These are phyloP conservation scores for Drosophila fungiperda DNA, from an alignment of 2,888 invertebrate genomes.

Conservation along the genomic window DNA sequence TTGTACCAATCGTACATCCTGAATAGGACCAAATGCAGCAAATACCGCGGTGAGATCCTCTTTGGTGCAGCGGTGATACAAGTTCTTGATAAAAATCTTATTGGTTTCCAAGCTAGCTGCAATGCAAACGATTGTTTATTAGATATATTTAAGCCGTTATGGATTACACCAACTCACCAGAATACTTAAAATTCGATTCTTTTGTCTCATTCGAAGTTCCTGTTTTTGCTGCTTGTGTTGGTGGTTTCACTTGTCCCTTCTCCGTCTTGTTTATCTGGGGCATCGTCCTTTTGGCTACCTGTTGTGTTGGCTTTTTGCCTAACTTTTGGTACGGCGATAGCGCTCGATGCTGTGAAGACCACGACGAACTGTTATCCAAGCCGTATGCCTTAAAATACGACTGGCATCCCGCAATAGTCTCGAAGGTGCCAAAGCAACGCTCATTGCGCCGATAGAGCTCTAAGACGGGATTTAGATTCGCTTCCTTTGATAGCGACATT, in stretches of 20 bases:
- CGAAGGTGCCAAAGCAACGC: conserved; percentile 80
- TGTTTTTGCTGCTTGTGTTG: background rate
- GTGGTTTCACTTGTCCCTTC: conserved; percentile 11
- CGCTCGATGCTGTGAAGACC: background rate
- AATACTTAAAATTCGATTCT: conserved; percentile 57
- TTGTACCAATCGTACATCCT: conserved; percentile 93
- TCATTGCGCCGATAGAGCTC: conserved; percentile 83
- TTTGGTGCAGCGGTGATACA: conserved; percentile 89
- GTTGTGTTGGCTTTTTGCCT: conserved; percentile 14
- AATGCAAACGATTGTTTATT: background rate
- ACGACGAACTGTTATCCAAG: background rate
- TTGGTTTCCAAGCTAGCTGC: conserved; percentile 90
- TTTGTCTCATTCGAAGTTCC: conserved; percentile 25
- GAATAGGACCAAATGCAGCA: conserved; percentile 89
- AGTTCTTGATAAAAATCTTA: conserved; percentile 95
- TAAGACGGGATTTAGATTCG: conserved; percentile 68
- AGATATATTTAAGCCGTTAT: background rate
- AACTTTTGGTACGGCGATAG: conserved; percentile 39
- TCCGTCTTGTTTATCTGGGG: background rate
- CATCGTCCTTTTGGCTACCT: conserved; percentile 5
- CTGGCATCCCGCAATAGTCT: conserved; percentile 70
- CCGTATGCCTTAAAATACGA: background rate
- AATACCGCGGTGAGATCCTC: conserved; percentile 91
- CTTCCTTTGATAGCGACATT: conserved; percentile 23
- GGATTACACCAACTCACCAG: conserved; percentile 45